phyloP scores from a whole-genome alignment of 2,888 invertebrate species.

The Pammene aurita region DNA sequence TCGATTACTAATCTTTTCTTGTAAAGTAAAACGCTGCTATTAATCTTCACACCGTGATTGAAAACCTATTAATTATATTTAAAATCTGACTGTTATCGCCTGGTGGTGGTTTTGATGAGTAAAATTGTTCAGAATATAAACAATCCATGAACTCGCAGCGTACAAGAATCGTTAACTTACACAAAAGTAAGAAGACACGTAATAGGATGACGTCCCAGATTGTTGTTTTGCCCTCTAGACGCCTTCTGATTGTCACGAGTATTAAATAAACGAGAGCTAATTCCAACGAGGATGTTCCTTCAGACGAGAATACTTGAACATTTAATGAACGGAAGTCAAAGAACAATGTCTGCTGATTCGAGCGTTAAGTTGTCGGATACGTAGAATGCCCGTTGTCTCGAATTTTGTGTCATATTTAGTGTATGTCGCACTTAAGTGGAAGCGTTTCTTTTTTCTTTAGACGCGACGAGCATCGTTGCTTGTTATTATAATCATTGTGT shows the following conservation, averaged over 20 bases:
- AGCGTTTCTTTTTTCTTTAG: conserved; percentile 15
- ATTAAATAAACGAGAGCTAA: conserved; percentile 73
- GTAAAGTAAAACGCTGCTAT: too few species aligned
- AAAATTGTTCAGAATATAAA: too few species aligned
- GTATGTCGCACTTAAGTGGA: conserved; percentile 34
- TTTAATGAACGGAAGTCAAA: conserved; percentile 61
- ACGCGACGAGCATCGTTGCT: background rate
- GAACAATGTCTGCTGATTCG: conserved; percentile 58
- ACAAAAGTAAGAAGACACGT: conserved; percentile 57
- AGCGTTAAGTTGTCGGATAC: conserved; percentile 48
- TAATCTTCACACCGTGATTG: too few species aligned
- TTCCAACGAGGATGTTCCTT: conserved; percentile 59
- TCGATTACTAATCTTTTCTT: too few species aligned
- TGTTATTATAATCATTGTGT: background rate
- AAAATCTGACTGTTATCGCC: too few species aligned
- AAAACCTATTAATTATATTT: too few species aligned
- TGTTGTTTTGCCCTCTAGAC: conserved; percentile 60
- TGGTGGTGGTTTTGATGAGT: too few species aligned
- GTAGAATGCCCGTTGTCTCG: conserved; percentile 29
- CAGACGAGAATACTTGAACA: conserved; percentile 56
- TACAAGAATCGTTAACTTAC: conserved; percentile 45
- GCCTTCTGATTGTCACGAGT: conserved; percentile 65
- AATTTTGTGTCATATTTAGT: conserved; percentile 42
- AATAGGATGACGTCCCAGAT: conserved; percentile 64
- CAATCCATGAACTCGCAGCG: conserved; percentile 39